These are phyloP conservation scores for Coboldia fuscipes DNA, from an alignment of 1,140 invertebrate species.

Conservation along the genomic window DNA sequence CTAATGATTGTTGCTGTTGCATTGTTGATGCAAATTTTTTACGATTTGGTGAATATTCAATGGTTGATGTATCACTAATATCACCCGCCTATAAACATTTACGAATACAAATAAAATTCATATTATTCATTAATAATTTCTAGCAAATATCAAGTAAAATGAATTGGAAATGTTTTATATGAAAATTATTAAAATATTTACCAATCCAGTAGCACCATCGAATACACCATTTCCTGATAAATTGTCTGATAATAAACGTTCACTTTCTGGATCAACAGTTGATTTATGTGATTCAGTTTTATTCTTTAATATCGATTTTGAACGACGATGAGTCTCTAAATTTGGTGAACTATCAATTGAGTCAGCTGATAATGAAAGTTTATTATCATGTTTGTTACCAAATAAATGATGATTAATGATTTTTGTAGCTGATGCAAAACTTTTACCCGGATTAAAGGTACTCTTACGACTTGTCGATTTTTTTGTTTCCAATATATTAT, in stretches of 20 bases:
- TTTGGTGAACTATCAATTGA: conserved; percentile 43
- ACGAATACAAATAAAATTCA: conserved; percentile 1
- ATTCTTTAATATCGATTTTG: conserved; percentile 60
- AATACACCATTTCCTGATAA: conserved; percentile 25
- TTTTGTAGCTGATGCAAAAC: conserved; percentile 43
- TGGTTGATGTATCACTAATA: no score
- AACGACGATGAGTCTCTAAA: conserved; percentile 36
- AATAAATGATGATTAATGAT: conserved; percentile 56
- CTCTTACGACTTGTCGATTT: conserved; percentile 26
- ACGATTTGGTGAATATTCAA: conserved; percentile 24
- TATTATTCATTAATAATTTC: no score
- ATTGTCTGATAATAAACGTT: conserved; percentile 48
- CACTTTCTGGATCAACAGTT: conserved; percentile 44
- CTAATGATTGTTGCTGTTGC: no score
- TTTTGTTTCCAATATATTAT: conserved; percentile 19
- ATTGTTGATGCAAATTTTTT: no score
- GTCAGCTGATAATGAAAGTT: conserved; percentile 45
- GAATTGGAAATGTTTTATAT: no score
- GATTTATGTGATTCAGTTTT: conserved; percentile 31
- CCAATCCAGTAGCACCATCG: conserved; percentile 24
- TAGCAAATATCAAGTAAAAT: no score
- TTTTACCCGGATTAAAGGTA: conserved; percentile 35
- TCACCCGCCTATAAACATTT: no score
- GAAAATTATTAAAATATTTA: conserved; percentile 2
- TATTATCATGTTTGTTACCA: conserved; percentile 33